Percentiles rank a stretch among this genome's conserved stretches.
These are phyloP conservation scores for Tetragonisca angustula DNA, from an alignment of 2,888 invertebrate genomes.

Conservation along the genomic window DNA sequence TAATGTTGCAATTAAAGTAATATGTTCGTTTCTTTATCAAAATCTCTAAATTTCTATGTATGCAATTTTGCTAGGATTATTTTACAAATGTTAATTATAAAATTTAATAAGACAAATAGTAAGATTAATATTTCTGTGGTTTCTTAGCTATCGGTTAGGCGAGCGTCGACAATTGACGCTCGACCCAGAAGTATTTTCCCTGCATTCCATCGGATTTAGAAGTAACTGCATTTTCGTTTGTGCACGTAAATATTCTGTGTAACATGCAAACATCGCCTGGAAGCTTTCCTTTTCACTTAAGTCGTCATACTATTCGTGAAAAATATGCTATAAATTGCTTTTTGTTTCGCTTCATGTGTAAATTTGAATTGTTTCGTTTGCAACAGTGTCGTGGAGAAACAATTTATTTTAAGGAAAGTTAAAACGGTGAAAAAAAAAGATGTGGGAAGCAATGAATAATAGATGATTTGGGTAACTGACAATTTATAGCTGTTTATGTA, in stretches of 20 bases:
- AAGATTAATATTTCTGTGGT: slow-evolving; percentile 17
- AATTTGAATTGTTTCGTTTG: background rate
- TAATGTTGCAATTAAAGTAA: background rate
- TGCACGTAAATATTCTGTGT: background rate
- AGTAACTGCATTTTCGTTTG: background rate
- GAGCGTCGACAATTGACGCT: slow-evolving; percentile 27
- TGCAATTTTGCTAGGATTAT: background rate
- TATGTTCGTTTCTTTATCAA: background rate
- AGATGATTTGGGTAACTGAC: slow-evolving; percentile 1
- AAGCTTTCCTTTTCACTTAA: slow-evolving; percentile 16
- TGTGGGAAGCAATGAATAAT: slow-evolving; percentile 7
- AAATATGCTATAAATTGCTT: background rate
- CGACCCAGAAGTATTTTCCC: slow-evolving; percentile 35
- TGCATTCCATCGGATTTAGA: slow-evolving; percentile 23
- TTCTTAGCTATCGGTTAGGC: slow-evolving; percentile 18
- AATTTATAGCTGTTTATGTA: background rate
- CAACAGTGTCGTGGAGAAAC: background rate
- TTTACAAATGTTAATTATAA: background rate
- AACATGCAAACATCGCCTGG: background rate
- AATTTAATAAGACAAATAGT: background rate
- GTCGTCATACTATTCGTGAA: background rate
- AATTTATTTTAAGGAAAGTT: background rate
- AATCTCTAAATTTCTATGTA: background rate
- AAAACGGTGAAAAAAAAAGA: background rate
- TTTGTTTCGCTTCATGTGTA: background rate